Evolutionary conservation across 2,797 vertebrate species (phyloP).

Genomic region (Scleropages formosus): DNA sequence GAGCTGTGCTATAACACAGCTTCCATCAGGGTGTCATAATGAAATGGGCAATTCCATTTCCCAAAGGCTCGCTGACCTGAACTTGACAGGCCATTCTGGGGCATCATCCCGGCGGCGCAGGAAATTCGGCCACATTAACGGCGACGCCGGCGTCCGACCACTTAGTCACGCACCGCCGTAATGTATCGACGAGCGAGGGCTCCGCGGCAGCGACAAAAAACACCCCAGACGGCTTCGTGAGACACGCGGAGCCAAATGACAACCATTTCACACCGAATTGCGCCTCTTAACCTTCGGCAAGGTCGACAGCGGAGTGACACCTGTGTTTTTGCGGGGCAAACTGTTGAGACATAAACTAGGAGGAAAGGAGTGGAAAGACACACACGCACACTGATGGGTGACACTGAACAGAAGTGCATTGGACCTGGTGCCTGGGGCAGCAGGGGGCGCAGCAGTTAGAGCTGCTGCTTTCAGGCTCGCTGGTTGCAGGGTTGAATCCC

Average conservation of each 20-base stretch:
- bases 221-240: slow-evolving; percentile 64
- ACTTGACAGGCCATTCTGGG: slow-evolving; percentile 17
- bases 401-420: no score
- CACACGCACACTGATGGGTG: background rate
- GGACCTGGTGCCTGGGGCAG: no score
- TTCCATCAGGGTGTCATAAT: slow-evolving; percentile 15
- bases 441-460: no score
- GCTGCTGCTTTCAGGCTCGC: no score
- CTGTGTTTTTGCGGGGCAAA: slow-evolving; percentile 37
- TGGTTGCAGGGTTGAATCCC: no score
- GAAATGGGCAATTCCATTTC: slow-evolving; percentile 32
- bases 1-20: slow-evolving; percentile 28
- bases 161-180: slow-evolving; percentile 67
- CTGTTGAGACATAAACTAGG: slow-evolving; percentile 32
- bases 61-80: slow-evolving; percentile 18
- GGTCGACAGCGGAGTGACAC: slow-evolving; percentile 55
- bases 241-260: slow-evolving; percentile 64
- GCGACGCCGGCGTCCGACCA: slow-evolving; percentile 49
- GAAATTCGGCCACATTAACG: slow-evolving; percentile 47
- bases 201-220: slow-evolving; percentile 52
- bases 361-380: background rate
- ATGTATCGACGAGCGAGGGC: slow-evolving; percentile 63
- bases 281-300: slow-evolving; percentile 57
- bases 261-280: slow-evolving; percentile 63
- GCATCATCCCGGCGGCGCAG: slow-evolving; percentile 38